Percentiles rank a stretch among this genome's conserved stretches.
phyloP scores from a whole-genome alignment of 2,888 invertebrate genomes.

The Girardia tigrina region DNA sequence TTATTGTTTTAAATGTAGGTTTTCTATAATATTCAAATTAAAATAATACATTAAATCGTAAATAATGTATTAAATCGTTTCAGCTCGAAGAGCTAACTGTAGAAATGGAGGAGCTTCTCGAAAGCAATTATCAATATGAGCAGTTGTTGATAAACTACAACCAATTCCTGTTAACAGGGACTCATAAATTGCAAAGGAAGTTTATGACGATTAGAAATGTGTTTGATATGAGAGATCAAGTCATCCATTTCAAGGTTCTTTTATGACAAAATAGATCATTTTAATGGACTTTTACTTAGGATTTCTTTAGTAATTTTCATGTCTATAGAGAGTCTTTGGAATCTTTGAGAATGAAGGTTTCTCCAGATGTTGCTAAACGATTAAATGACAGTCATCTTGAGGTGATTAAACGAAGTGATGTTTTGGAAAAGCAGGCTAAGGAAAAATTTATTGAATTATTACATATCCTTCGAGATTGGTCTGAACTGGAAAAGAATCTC shows the following conservation, averaged over 20 bases:
- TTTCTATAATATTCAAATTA: neutral
- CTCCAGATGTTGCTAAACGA: neutral
- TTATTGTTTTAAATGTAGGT: neutral
- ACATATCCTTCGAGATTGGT: neutral
- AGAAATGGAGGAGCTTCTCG: neutral
- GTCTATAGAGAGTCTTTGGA: neutral
- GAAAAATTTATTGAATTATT: neutral
- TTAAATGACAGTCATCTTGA: neutral
- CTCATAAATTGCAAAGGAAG: neutral
- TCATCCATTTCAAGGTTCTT: neutral
- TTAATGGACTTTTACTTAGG: neutral
- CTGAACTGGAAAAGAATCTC: neutral
- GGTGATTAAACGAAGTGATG: neutral
- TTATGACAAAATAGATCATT: neutral
- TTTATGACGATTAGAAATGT: neutral
- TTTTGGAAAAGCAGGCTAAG: neutral
- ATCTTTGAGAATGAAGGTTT: neutral
- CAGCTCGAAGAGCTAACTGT: neutral
- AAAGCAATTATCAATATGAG: slow-evolving; percentile 23
- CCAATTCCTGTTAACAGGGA: neutral
- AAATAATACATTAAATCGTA: neutral
- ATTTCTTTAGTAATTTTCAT: slow-evolving; percentile 3
- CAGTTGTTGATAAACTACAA: neutral
- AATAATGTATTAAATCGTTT: too few relatives aligned
- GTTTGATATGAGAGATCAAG: neutral